Evolutionary conservation across 2,113 vertebrate species (phyloP), one percentile per base, ranked within the genome.

Genomic region (Rhinoderma darwinii): DNA sequence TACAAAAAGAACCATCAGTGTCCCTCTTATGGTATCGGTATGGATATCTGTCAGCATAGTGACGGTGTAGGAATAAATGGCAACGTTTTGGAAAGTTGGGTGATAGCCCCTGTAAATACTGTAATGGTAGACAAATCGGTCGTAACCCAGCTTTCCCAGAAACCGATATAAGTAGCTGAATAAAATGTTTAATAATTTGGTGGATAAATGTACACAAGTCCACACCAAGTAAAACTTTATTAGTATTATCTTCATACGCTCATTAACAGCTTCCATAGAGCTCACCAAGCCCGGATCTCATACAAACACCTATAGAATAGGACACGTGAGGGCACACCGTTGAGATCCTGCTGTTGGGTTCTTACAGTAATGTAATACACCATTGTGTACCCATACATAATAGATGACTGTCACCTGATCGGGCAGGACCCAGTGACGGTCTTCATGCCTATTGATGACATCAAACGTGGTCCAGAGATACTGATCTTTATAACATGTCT

Each of bases 311-410:
- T 9, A 8, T 39, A 22, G 66, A 70, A 20, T 37, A 37, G 17
- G 15, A 68, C 17, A 22, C 68, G 41, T 3, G 10, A 1, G 35
- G 20, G 37, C 20, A n/a, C n/a, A n/a, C n/a, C n/a, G n/a, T n/a
- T 41, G 11, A 11, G 20, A 72, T 22, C 14, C 5, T 35, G 32
- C 4, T 7, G 17, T 35, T 68, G 32, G 35, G 30, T 9, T 37
- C 37, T 39, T 25, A 20, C 37, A 25, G 68, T 72, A 72, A 72
- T 72, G 30, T 72, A 41, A 72, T 72, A 39, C 22, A 25, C 18
- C 68, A 72, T 72, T 72, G 68, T 41, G 18, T 41, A 2, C 68
- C 35, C 37, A 72, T 72, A 72, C 68, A 39, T 72, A 41, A 72
- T 72, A 72, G 35, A 72, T 72, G 20, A 17, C 35, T 25, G 68